phyloP scores from a whole-genome alignment of 2,113 vertebrate species.

The Spea multiplicata region DNA sequence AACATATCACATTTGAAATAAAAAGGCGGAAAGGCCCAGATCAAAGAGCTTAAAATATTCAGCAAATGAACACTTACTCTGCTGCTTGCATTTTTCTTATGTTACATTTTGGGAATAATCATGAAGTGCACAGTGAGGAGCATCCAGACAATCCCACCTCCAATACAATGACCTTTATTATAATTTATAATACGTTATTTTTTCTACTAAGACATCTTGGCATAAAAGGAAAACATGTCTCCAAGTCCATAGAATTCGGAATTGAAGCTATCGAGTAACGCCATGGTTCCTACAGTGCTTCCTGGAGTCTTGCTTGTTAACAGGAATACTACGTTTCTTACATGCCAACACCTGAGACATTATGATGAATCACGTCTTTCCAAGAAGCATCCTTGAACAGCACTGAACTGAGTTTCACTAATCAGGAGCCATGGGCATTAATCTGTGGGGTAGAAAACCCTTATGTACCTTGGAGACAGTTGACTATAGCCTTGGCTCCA shows the following conservation, averaged over 20 bases:
- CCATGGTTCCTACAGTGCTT: neutral
- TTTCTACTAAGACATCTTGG: too few species aligned
- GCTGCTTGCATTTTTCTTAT: too few species aligned
- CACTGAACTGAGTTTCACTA: neutral
- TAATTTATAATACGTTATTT: too few species aligned
- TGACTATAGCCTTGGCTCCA: conserved; percentile 5
- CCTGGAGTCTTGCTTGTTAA: neutral
- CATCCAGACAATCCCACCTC: too few species aligned
- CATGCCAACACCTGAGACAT: conserved; percentile 2
- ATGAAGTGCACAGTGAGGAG: too few species aligned
- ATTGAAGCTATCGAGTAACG: neutral
- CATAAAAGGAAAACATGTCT: neutral
- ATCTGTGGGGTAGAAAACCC: conserved; percentile 3
- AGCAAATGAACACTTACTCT: too few species aligned
- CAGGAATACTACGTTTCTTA: neutral
- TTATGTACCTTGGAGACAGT: conserved; percentile 7
- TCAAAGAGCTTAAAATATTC: too few species aligned
- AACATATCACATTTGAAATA: too few species aligned
- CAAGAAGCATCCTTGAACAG: conserved; percentile 9
- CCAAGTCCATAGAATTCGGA: neutral
- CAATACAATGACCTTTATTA: too few species aligned
- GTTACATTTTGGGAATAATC: too few species aligned
- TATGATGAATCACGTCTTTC: conserved; percentile 11
- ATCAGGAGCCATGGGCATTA: conserved; percentile 36
- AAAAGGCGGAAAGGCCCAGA: too few species aligned